These are phyloP conservation scores for Cephus nigrinus DNA, from an alignment of 2,888 invertebrate species.

Conservation along the genomic window DNA sequence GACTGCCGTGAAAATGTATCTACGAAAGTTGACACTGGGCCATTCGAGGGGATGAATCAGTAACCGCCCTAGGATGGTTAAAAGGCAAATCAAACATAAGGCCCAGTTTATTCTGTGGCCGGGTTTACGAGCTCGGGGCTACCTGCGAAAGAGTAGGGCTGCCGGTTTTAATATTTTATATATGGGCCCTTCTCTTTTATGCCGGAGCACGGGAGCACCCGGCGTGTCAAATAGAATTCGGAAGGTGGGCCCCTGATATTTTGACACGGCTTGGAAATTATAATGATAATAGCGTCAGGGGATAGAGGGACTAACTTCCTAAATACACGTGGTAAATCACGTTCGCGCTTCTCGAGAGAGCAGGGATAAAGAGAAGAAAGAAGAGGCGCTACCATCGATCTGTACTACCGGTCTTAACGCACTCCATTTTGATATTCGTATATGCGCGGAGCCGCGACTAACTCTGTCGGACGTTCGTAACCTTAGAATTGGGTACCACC, in stretches of 20 bases:
- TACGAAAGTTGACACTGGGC: neutral
- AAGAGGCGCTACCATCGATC: neutral
- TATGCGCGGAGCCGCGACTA: neutral
- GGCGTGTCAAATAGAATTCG: constrained; percentile 62
- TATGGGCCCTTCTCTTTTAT: constrained; percentile 55
- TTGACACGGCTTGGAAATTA: constrained; percentile 64
- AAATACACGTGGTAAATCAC: constrained; percentile 63
- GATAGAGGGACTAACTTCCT: constrained; percentile 51
- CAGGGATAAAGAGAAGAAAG: neutral
- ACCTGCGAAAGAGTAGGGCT: neutral
- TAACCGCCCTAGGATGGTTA: neutral
- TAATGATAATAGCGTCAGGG: constrained; percentile 58
- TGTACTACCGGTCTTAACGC: neutral
- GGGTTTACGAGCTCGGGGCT: constrained; percentile 10
- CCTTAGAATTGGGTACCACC: neutral
- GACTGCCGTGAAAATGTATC: neutral
- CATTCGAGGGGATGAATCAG: neutral
- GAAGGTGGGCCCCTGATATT: constrained; percentile 46
- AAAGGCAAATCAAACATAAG: constrained; percentile 4
- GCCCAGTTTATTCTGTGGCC: neutral
- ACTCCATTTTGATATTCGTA: neutral
- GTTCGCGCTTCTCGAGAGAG: neutral
- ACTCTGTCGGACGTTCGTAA: neutral
- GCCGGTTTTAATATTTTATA: constrained; percentile 53
- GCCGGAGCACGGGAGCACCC: constrained; percentile 58